Evolutionary conservation across 2,113 vertebrate species (phyloP), one percentile per base, ranked within the genome.

Genomic region (Dicaeum eximium): DNA sequence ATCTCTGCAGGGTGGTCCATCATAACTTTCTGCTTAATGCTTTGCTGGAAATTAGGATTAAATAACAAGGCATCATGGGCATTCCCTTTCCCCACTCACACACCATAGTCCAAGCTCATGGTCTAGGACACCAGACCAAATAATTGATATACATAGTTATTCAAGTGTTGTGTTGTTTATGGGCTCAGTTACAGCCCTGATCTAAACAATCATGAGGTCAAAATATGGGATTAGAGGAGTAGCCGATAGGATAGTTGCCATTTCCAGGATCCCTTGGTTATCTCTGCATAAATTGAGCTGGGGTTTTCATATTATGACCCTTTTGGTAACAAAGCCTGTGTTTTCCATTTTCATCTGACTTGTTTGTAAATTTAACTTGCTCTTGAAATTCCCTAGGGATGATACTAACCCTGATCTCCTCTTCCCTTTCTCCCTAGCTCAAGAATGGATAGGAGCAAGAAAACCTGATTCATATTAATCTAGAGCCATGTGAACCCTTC

Each of bases 321-420:
- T 61, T 89, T 60, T n/a, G 33, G 65, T 64, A 95, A 89, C 83
- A 93, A 78, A 96, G 80, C 16, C 33, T 24, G 8, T 89, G 80
- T 89, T 95, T 96, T 87, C 45, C 35, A 58, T 93, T 92, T 89
- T 79, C 78, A n/a, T 65, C 57, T 28, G 8, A 47, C 54, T 81
- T 96, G 91, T 95, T 97, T 96, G 73, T 95, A 96, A 95, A 91
- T 89, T 79, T 65, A 48, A 74, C 30, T 14, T 42, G 78, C 8
- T 93, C 79, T 96, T 94, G 93, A 94, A 94, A 96, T 97, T 96
- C 90, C 64, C 54, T 27, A n/a, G 84, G 21, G 66, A 47, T 80
- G 53, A 90, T 69, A 65, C 81, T 91, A 80, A 50, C 66, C 81
- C 45, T 44, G 23, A 72, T 77, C 50, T 79, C 33, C 30, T 69